Percentiles rank a stretch among this genome's conserved stretches.
phyloP scores from a whole-genome alignment of 2,888 invertebrate species.

The Drosophila mercatorum region DNA sequence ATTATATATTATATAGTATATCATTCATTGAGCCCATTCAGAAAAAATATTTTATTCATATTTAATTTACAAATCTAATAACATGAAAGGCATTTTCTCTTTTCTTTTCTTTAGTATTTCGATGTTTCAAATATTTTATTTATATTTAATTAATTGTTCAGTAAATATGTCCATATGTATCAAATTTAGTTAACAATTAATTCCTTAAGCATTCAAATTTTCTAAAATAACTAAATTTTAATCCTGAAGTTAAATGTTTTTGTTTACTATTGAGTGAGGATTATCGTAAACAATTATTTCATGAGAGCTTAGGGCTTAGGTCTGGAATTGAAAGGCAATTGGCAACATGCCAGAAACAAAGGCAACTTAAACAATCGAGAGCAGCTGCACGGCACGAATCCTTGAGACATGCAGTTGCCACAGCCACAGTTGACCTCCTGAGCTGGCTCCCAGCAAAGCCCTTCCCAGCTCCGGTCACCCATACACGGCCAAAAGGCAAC shows the following conservation, averaged over 20 bases:
- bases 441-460: constrained; percentile 9
- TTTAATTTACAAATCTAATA: too few relatives aligned
- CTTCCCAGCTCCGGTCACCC: neutral
- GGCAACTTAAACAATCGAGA: constrained; percentile 52
- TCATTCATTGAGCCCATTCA: too few relatives aligned
- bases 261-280: constrained; percentile 2
- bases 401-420: constrained; percentile 29
- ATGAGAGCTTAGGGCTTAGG: constrained; percentile 12
- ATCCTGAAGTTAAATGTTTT: neutral
- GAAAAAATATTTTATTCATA: too few relatives aligned
- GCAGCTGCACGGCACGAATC: constrained; percentile 42
- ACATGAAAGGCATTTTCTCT: neutral
- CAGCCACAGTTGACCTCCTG: constrained; percentile 50
- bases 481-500: constrained; percentile 45
- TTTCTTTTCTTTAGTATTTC: neutral
- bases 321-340: constrained; percentile 62
- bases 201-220: neutral
- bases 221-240: neutral
- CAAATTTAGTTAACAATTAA: too few relatives aligned
- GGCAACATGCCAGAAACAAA: constrained; percentile 66
- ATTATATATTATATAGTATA: too few relatives aligned
- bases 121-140: too few relatives aligned
- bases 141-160: too few relatives aligned
- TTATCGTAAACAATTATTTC: constrained; percentile 28
- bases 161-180: too few relatives aligned